Percentiles rank a stretch among this genome's conserved stretches.
Conservation (phyloP, 1,140 invertebrate species). For the Megathymus violae region DNA sequence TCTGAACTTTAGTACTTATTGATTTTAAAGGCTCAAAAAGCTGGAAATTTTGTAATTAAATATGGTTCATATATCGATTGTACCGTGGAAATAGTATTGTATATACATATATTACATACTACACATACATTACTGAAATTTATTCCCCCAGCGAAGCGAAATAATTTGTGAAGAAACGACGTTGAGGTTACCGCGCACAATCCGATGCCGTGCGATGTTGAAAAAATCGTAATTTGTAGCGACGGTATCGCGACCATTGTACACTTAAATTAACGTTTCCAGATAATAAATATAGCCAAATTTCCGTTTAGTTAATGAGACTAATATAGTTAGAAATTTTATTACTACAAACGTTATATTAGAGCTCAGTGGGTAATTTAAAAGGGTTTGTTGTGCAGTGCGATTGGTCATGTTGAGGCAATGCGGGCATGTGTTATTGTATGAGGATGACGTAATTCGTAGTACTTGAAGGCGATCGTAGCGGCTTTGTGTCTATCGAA, state of each 20-base stretch:
- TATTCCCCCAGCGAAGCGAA: too few species aligned
- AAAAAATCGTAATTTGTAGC: slow-evolving; percentile 39
- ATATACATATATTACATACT: too few species aligned
- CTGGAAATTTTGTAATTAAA: too few species aligned
- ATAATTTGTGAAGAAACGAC: neutral
- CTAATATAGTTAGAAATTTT: slow-evolving; percentile 8
- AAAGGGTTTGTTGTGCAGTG: neutral
- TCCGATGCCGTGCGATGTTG: slow-evolving; percentile 27
- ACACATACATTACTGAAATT: too few species aligned
- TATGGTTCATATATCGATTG: neutral
- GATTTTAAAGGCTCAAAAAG: too few species aligned
- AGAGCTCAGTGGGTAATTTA: neutral
- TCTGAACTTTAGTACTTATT: too few species aligned
- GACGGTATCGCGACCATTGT: slow-evolving; percentile 42
- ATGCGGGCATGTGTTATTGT: too few species aligned
- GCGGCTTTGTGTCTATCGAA: too few species aligned
- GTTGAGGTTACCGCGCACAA: neutral
- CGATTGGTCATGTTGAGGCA: too few species aligned
- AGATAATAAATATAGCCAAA: slow-evolving; percentile 37
- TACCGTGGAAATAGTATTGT: too few species aligned
- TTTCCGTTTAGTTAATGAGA: slow-evolving; percentile 34
- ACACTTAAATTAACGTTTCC: slow-evolving; percentile 42
- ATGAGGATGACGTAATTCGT: too few species aligned
- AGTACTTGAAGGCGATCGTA: too few species aligned
- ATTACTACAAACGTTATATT: slow-evolving; percentile 3